These are phyloP conservation scores for Leptarthrus brevirostris DNA, from an alignment of 2,888 invertebrate genomes.

Conservation along the genomic window DNA sequence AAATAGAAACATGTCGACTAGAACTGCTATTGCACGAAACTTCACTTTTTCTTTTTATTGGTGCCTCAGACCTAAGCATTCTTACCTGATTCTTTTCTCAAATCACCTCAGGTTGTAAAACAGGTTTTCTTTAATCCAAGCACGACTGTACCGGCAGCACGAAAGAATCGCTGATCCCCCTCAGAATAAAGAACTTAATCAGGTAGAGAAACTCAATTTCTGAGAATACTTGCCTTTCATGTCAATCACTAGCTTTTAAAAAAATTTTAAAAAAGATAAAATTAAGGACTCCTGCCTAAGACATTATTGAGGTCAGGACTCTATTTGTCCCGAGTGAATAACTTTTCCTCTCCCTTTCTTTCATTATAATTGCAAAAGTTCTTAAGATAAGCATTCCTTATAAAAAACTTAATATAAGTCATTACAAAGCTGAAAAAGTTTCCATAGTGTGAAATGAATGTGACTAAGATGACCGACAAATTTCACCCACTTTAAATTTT, in stretches of 20 bases:
- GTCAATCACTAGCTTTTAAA: background rate
- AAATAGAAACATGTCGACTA: background rate
- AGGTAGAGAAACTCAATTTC: background rate
- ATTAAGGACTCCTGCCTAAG: conserved; percentile 2
- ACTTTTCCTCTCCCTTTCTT: background rate
- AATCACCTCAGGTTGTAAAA: background rate
- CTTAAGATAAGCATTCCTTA: conserved; percentile 11
- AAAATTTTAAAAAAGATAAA: background rate
- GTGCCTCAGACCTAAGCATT: background rate
- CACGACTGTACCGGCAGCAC: conserved; percentile 31
- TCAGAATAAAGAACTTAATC: conserved; percentile 30
- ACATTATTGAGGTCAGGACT: background rate
- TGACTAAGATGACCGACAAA: conserved; percentile 15
- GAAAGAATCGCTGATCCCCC: conserved; percentile 16
- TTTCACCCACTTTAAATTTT: conserved; percentile 23
- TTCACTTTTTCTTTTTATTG: background rate
- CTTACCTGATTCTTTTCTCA: background rate
- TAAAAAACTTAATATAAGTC: background rate
- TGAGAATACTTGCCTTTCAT: conserved; percentile 9
- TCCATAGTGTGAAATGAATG: background rate
- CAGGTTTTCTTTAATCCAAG: conserved; percentile 29
- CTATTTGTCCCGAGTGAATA: background rate
- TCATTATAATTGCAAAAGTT: conserved; percentile 31
- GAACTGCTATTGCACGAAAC: background rate
- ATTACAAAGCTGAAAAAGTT: background rate